Evolutionary conservation across 2,888 invertebrate genomes (phyloP).

Genomic region (Rhyacophila evoluta): DNA sequence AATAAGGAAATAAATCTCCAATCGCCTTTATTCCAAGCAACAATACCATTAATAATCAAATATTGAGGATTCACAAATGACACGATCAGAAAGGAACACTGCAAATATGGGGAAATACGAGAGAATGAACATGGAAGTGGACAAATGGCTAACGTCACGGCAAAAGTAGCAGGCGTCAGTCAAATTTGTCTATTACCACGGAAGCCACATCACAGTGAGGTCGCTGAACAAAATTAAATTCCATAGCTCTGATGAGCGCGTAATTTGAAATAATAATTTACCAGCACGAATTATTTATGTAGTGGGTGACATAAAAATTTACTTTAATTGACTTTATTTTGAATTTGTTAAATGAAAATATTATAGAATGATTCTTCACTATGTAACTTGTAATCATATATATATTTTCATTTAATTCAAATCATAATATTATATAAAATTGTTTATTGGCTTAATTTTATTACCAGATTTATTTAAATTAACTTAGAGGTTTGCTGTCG

Average conservation of each 20-base stretch:
- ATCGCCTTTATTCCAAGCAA: constrained; percentile 66
- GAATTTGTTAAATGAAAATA: too few species aligned
- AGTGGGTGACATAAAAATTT: too few species aligned
- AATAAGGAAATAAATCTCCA: constrained; percentile 67
- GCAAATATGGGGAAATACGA: constrained; percentile 69
- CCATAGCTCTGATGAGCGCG: background rate
- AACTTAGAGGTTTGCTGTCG: too few species aligned
- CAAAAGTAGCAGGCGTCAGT: constrained; percentile 57
- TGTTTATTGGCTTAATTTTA: too few species aligned
- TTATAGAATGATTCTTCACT: too few species aligned
- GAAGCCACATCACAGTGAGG: constrained; percentile 49
- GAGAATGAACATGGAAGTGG: constrained; percentile 72
- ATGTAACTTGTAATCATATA: too few species aligned
- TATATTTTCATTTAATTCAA: too few species aligned
- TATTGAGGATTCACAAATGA: constrained; percentile 62
- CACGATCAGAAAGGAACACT: constrained; percentile 64
- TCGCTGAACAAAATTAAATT: constrained; percentile 17
- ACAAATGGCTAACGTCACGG: constrained; percentile 53
- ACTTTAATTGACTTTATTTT: too few species aligned
- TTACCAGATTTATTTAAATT: too few species aligned
- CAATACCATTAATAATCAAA: constrained; percentile 70
- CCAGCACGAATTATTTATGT: too few species aligned
- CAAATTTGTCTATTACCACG: constrained; percentile 48
- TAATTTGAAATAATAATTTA: background rate
- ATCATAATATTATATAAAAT: too few species aligned